Evolutionary conservation across 2,113 vertebrate species (phyloP), one percentile per base, ranked within the genome.

Genomic region (Boulengeromyrus knoepffleri): DNA sequence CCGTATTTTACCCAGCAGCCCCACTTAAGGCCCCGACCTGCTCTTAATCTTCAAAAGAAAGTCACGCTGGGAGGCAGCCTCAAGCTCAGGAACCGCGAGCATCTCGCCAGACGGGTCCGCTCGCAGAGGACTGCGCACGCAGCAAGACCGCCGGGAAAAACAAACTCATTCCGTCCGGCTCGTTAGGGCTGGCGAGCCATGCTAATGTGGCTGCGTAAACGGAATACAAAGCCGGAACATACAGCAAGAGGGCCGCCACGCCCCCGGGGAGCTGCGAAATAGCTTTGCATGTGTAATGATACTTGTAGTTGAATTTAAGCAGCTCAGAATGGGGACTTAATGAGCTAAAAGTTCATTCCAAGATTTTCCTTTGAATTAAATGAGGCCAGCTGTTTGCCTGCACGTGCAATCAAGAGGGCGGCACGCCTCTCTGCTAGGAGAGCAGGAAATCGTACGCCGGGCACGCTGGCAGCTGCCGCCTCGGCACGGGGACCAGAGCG

Each of bases 251-350:
- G 46, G 45, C 3, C 27, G 2, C 88, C 87, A 3, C 19, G 70
- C 70, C 77, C 31, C 47, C 21, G 15, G 77, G 89, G 89, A 58
- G 19, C 89, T 2, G 36, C 12, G 45, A 31, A 58, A 56, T 84
- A 85, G 77, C 39, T 89, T 62, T 46, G 77, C 74, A 85, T 36
- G 50, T 85, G 77, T 89, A 89, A 89, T 89, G 47, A 83, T 89
- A 89, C 36, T 89, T 85, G 49, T 58, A 89, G 77, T 31, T 39
- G 74, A 58, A 89, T 89, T 85, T 85, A 74, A 89, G 52, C 21
- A 31, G 74, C 84, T 89, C 31, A 52, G 52, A 85, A 56, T 58
- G 80, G 39, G 36, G 70, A 42, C 89, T 45, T 89, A 85, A 89
- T 85, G 77, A 89, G 50, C 89, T 62, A 70, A 53, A 89, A 58